Conservation (phyloP, 2,113 vertebrate genomes). For the Nothocercus nigrocapillus region DNA sequence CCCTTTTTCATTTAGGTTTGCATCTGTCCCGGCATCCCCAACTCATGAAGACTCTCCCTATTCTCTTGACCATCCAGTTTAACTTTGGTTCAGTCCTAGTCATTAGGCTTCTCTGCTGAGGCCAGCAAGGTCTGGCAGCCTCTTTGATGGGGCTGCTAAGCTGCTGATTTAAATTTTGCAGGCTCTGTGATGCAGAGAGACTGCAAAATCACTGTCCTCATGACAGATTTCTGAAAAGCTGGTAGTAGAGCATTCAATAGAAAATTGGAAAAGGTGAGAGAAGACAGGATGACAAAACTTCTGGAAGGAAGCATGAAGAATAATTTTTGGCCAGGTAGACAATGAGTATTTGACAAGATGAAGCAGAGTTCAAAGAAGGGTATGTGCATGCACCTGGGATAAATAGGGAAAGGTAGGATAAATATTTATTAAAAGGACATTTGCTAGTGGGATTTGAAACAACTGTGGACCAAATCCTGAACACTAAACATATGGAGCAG, state of each 20-base stretch:
- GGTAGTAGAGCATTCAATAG: background rate
- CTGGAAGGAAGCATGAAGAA: background rate
- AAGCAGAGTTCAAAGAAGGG: background rate
- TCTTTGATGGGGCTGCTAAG: conserved; percentile 41
- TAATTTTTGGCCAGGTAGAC: background rate
- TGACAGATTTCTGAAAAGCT: conserved; percentile 36
- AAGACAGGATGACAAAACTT: background rate
- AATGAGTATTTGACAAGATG: background rate
- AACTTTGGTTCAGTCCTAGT: conserved; percentile 1
- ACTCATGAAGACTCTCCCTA: background rate
- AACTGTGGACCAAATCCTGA: background rate
- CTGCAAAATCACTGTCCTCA: conserved; percentile 23
- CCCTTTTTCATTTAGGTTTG: background rate
- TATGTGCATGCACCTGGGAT: background rate
- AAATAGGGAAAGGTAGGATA: background rate
- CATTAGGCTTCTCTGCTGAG: conserved; percentile 43
- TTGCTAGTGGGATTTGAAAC: background rate
- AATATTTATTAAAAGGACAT: background rate
- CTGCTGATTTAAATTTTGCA: conserved; percentile 56
- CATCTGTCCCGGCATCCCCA: background rate
- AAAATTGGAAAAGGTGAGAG: conserved; percentile 18
- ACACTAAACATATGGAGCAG: background rate
- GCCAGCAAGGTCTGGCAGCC: conserved; percentile 30
- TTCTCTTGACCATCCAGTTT: conserved; percentile 17
- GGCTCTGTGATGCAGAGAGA: conserved; percentile 38